phyloP scores from a whole-genome alignment of 2,797 vertebrate genomes.

The Otolemur crassicaudatus region DNA sequence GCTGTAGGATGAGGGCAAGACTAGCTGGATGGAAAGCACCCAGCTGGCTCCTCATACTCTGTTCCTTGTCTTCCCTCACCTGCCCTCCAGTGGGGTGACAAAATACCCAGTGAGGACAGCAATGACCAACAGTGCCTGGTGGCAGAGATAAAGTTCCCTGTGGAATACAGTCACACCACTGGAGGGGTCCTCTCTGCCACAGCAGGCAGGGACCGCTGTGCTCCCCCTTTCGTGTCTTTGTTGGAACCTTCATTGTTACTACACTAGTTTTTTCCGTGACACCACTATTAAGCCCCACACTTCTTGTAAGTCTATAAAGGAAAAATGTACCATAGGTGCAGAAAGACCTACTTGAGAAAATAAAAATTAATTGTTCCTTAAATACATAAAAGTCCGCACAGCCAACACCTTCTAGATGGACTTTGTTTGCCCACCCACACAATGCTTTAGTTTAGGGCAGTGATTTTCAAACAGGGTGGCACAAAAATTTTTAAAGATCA shows the following conservation, averaged over 20 bases:
- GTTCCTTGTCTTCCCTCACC: not conserved
- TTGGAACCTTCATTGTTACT: accelerated
- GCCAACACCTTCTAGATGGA: not conserved
- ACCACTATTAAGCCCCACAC: accelerated
- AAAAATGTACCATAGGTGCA: not conserved
- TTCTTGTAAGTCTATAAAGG: no score
- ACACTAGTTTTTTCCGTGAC: not conserved
- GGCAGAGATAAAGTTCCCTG: not conserved
- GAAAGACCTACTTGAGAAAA: not conserved
- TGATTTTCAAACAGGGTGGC: no score
- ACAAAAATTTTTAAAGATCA: no score
- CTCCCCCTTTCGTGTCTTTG: not conserved
- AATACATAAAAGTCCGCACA: not conserved
- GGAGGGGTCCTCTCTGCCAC: not conserved
- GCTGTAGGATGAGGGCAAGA: not conserved
- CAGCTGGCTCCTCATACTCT: accelerated
- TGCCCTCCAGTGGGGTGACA: not conserved
- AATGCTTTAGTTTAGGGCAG: no score
- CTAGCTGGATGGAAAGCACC: not conserved
- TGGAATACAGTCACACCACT: accelerated
- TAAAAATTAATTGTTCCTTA: not conserved
- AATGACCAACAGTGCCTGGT: accelerated
- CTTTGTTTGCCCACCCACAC: accelerated
- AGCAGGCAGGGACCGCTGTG: not conserved
- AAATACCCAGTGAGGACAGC: not conserved